Conservation (phyloP, 1,140 invertebrate species). For the Saccostrea echinata region DNA sequence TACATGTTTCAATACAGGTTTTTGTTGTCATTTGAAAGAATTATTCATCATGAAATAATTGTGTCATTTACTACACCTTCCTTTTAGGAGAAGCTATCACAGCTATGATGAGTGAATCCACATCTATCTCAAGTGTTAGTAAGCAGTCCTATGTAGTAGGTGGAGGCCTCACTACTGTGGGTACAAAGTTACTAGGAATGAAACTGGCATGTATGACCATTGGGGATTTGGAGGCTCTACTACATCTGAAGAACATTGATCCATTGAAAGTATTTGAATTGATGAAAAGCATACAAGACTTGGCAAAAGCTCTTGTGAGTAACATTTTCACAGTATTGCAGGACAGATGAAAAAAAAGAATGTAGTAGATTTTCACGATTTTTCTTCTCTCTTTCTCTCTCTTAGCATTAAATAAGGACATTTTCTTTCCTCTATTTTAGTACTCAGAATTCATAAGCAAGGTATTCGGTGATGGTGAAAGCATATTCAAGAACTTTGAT, state of each 20-base stretch:
- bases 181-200: constrained; percentile 59
- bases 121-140: too few relatives aligned
- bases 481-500: constrained; percentile 65
- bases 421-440: neutral
- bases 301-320: constrained; percentile 61
- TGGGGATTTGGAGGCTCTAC: constrained; percentile 61
- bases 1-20: too few relatives aligned
- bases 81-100: too few relatives aligned
- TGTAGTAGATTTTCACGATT: too few relatives aligned
- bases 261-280: constrained; percentile 58
- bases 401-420: too few relatives aligned
- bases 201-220: constrained; percentile 70
- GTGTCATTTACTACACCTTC: too few relatives aligned
- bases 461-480: constrained; percentile 39
- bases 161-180: constrained; percentile 59
- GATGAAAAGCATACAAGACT: constrained; percentile 61
- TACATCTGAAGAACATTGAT: constrained; percentile 66
- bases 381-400: too few relatives aligned
- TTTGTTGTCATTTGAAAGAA: too few relatives aligned
- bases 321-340: too few relatives aligned
- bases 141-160: constrained; percentile 60
- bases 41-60: too few relatives aligned
- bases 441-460: constrained; percentile 42
- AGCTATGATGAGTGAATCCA: too few relatives aligned
- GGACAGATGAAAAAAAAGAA: too few relatives aligned